A percentile compares a stretch with the other conserved stretches of the same genome.
Conservation (phyloP, 2,113 vertebrate species). For the Petroica traversi region DNA sequence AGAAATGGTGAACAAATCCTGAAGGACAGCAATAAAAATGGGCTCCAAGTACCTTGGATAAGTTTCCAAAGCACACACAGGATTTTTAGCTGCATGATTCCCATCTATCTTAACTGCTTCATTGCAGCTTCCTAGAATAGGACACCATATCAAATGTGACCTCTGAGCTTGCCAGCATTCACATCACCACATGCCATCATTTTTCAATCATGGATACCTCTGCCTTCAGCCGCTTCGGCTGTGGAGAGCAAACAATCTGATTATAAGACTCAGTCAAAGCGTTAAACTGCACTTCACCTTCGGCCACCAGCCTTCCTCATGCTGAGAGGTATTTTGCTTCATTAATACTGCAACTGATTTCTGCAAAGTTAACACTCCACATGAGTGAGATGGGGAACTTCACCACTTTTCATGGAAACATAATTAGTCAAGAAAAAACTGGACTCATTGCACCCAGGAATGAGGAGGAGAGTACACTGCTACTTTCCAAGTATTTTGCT, state of each 20-base stretch:
- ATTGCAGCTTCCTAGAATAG: neutral
- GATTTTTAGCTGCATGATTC: neutral
- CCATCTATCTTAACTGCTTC: constrained; percentile 6
- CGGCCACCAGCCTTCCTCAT: neutral
- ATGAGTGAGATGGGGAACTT: neutral
- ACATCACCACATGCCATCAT: neutral
- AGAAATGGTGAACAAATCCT: neutral
- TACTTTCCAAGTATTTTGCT: neutral
- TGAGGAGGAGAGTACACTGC: neutral
- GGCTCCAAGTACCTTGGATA: neutral
- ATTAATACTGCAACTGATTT: neutral
- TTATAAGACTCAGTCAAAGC: neutral
- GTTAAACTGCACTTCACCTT: neutral
- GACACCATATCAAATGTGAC: neutral
- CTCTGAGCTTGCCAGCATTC: neutral
- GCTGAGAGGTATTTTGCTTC: neutral
- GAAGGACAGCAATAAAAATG: neutral
- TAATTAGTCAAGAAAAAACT: neutral
- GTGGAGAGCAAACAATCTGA: neutral
- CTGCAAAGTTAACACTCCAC: neutral
- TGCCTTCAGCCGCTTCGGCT: neutral
- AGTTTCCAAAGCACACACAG: neutral
- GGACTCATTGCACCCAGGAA: neutral
- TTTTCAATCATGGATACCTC: neutral
- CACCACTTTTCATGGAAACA: neutral